These are phyloP conservation scores for Chelonoidis abingdonii DNA, from an alignment of 2,113 vertebrate genomes.

Conservation along the genomic window DNA sequence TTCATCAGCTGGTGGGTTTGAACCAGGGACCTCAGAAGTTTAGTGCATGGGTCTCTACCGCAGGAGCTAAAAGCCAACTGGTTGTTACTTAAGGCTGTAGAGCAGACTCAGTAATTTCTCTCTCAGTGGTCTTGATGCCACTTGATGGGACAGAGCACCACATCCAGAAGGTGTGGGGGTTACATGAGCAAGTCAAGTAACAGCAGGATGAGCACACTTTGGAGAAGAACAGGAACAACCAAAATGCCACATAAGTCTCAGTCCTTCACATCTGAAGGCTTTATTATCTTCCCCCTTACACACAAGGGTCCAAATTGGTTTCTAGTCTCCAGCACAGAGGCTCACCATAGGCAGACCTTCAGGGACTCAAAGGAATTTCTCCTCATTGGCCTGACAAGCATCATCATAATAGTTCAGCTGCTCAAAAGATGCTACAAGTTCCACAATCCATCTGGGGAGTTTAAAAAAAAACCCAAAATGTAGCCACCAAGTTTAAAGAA, in stretches of 20 bases:
- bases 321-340: not conserved
- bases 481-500: not conserved
- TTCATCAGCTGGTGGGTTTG: rapidly evolving
- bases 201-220: not conserved
- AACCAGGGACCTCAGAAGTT: too few species aligned
- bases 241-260: not conserved
- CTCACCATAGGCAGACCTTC: not conserved
- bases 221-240: not conserved
- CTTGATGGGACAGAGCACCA: too few species aligned
- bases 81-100: too few species aligned
- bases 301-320: not conserved
- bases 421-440: not conserved
- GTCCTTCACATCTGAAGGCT: not conserved
- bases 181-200: not conserved
- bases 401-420: rapidly evolving
- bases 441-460: not conserved
- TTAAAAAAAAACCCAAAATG: not conserved
- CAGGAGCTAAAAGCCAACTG: too few species aligned
- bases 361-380: not conserved
- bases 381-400: rapidly evolving
- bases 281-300: not conserved
- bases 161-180: too few species aligned
- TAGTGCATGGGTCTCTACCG: too few species aligned
- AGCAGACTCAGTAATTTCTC: too few species aligned
- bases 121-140: too few species aligned